Evolutionary conservation across 1,140 invertebrate genomes (phyloP).

Genomic region (Apis dorsata): DNA sequence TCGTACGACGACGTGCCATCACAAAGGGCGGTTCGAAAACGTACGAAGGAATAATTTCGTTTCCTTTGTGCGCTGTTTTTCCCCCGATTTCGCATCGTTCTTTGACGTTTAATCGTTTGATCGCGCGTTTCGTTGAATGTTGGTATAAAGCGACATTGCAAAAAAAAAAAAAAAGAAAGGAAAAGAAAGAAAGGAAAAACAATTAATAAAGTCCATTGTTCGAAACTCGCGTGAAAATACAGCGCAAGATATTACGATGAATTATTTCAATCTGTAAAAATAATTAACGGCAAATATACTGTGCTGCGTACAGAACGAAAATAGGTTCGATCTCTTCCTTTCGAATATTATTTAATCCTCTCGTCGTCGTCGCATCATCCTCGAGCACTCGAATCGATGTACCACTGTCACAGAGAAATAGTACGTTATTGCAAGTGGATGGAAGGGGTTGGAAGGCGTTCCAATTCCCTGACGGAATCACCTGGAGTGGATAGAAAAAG

Average conservation of each 20-base stretch:
- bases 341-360: neutral
- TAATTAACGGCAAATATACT: neutral
- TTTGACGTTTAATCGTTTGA: neutral
- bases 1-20: neutral
- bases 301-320: neutral
- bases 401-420: neutral
- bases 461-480: slow-evolving; percentile 25
- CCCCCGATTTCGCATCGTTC: neutral
- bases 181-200: too few species aligned
- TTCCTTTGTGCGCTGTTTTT: neutral
- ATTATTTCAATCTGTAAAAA: too few species aligned
- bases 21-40: neutral
- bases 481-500: slow-evolving; percentile 6
- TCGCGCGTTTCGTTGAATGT: neutral
- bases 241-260: too few species aligned
- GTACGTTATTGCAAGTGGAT: neutral
- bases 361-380: too few species aligned
- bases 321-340: neutral
- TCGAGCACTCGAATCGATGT: neutral
- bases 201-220: too few species aligned
- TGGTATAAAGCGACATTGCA: neutral
- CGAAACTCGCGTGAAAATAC: too few species aligned
- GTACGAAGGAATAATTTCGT: slow-evolving; percentile 7
- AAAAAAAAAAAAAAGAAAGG: neutral
- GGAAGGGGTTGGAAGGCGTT: neutral